Conservation (phyloP, 2,113 vertebrate species). For the Oreochromis tanganicae region DNA sequence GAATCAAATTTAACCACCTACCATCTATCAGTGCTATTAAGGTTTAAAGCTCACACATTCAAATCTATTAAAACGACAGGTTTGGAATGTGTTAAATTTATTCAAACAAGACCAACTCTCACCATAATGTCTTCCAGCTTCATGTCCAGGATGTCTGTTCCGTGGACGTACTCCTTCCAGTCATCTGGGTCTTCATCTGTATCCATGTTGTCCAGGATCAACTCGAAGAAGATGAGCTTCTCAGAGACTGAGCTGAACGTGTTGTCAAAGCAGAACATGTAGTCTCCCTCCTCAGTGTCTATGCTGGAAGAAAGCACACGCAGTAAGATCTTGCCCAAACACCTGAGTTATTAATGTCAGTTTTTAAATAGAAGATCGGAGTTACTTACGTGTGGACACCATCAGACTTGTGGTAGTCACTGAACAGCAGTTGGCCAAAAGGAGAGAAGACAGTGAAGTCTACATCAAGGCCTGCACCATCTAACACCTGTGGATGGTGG, state of each 20-base stretch:
- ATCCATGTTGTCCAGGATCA: conserved; percentile 94
- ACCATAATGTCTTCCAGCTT: conserved; percentile 97
- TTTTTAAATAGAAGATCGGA: not conserved
- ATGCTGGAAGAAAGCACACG: conserved; percentile 70
- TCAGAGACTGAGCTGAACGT: conserved; percentile 91
- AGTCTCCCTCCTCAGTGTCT: conserved; percentile 92
- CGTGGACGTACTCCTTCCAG: conserved; percentile 91
- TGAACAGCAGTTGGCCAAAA: conserved; percentile 80
- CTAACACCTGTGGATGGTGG: conserved; percentile 84
- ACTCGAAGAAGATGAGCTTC: conserved; percentile 98
- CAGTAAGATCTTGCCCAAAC: not conserved
- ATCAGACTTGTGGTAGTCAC: conserved; percentile 90
- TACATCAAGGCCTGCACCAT: conserved; percentile 90
- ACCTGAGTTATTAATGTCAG: conserved; percentile 22
- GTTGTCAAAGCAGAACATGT: conserved; percentile 99
- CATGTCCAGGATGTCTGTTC: conserved; percentile 90
- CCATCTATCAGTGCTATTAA: not conserved
- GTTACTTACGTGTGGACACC: conserved; percentile 92
- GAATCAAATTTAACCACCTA: not conserved
- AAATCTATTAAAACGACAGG: not conserved
- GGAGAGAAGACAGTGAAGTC: conserved; percentile 89
- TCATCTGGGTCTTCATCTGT: conserved; percentile 81
- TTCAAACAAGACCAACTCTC: not conserved
- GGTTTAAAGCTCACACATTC: not conserved
- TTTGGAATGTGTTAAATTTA: not conserved